Evolutionary conservation across 92 coral and sea anemone genomes (phyloP), one percentile per base, ranked within the genome.

Genomic region (Ricordea florida): DNA sequence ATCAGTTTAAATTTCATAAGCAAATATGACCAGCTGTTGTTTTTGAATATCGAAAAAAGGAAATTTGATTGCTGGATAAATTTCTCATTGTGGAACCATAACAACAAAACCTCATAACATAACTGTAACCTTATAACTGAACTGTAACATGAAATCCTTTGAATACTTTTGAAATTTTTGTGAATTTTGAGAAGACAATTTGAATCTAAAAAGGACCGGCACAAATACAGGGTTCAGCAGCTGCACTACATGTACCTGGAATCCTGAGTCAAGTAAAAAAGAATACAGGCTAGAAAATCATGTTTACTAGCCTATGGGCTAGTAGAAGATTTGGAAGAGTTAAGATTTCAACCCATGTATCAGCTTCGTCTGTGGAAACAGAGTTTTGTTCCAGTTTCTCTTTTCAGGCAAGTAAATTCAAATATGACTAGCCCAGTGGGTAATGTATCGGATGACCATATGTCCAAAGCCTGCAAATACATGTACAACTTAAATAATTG

Each of bases 71-170:
- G 23, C 17, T 30, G 40, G 30, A 29, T 29, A 26, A 57, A 18
- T 41, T 72, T 36, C 79, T 72, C 57, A 72, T 72, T 38, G 62
- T 55, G 64, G 42, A 37, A 56, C 66, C 3, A 56, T 57, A 70
- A 70, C 77, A 72, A 41, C 40, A 53, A 23, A 72, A 60, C 47
- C 48, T 60, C 32, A 31, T 57, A 57, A 31, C 64, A 16, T 11
- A 32, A 58, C 65, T 58, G 28, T 58, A 71, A 71, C 58, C 55
- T 38, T 37, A 18, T 70, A 55, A 70, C 78, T 72, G 52, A 72
- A 72, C 78, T 72, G 53, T 72, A 72, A 72, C 70, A 74, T 43
- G 71, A 31, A 74, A 74, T 45, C 60, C 56, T 74, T 58, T 58
- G 45, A 74, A 74, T 74, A 46, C 51, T 53, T 27, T 43, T 31